Evolutionary conservation across 2,888 invertebrate species (phyloP).

Genomic region (Caenorhabditis virilis): DNA sequence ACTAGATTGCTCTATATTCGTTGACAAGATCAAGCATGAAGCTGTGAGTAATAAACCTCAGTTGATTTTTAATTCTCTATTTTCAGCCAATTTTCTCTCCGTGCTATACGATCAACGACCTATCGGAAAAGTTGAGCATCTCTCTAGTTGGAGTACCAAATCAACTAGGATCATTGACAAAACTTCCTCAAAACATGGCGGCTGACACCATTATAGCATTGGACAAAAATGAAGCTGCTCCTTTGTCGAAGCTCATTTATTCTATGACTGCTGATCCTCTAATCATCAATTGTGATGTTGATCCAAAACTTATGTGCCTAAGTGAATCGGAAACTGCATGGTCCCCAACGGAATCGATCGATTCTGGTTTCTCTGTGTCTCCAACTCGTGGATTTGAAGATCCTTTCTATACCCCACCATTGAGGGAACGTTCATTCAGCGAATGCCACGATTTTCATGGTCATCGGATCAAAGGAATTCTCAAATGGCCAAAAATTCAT

Average conservation of each 20-base stretch:
- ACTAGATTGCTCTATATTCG: conserved; percentile 23
- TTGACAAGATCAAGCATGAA: conserved; percentile 16
- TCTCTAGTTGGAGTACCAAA: conserved; percentile 5
- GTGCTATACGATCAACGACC: conserved; percentile 25
- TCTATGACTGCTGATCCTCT: conserved; percentile 23
- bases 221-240: conserved; percentile 25
- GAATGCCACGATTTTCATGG: conserved; percentile 9
- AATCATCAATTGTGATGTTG: conserved; percentile 22
- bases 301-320: neutral
- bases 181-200: conserved; percentile 16
- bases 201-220: conserved; percentile 27
- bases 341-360: conserved; percentile 37
- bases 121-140: conserved; percentile 15
- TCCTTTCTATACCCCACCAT: neutral
- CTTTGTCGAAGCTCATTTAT: conserved; percentile 29
- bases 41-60: neutral
- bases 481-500: conserved; percentile 21
- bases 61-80: neutral
- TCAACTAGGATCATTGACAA: conserved; percentile 10
- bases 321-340: conserved; percentile 17
- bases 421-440: conserved; percentile 20
- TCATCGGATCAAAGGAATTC: conserved; percentile 23
- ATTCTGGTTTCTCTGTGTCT: conserved; percentile 35
- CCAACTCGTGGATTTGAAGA: conserved; percentile 30
- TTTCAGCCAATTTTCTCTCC: conserved; percentile 34